These are phyloP conservation scores for Archegozetes longisetosus DNA, from an alignment of 1,140 invertebrate genomes.

Conservation along the genomic window DNA sequence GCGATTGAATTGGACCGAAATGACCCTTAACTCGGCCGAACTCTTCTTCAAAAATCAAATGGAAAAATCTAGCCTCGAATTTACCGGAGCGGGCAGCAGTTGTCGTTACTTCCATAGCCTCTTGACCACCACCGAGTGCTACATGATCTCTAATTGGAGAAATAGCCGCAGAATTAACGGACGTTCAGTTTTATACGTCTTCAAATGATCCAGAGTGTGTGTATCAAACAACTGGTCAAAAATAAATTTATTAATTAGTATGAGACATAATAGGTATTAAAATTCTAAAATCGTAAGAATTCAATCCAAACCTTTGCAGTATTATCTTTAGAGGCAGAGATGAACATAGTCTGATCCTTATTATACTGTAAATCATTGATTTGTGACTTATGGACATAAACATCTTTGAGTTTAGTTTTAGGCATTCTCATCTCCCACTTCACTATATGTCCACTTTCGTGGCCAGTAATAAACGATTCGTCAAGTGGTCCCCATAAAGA, in stretches of 20 bases:
- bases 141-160: conserved; percentile 86
- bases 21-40: conserved; percentile 96
- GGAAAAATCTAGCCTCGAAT: conserved; percentile 96
- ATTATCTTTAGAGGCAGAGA: conserved; percentile 85
- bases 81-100: conserved; percentile 88
- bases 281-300: neutral
- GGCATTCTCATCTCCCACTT: conserved; percentile 72
- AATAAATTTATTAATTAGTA: neutral
- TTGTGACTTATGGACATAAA: conserved; percentile 59
- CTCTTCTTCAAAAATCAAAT: conserved; percentile 98
- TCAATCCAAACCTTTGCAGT: conserved; percentile 51
- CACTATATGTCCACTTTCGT: conserved; percentile 77
- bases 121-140: conserved; percentile 88
- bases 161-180: conserved; percentile 93
- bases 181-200: conserved; percentile 88
- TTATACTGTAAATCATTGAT: conserved; percentile 94
- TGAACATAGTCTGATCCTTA: conserved; percentile 85
- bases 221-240: conserved; percentile 58
- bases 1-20: conserved; percentile 97
- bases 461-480: conserved; percentile 78
- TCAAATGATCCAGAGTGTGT: conserved; percentile 61
- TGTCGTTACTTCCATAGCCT: conserved; percentile 97
- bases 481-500: conserved; percentile 83
- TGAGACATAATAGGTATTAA: neutral
- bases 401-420: conserved; percentile 18